phyloP scores from a whole-genome alignment of 2,888 invertebrate species.

The Mythimna ferrago region DNA sequence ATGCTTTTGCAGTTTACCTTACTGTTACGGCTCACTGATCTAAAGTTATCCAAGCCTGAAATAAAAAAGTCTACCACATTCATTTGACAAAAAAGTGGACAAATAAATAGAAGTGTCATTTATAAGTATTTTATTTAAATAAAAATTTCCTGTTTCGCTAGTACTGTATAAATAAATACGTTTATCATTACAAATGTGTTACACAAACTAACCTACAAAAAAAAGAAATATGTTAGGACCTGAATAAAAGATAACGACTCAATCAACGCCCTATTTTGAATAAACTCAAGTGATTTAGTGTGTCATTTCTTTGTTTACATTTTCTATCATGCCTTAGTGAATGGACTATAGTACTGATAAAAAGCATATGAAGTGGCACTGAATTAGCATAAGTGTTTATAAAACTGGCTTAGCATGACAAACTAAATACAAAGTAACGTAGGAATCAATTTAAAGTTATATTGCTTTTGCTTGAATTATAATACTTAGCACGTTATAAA shows the following conservation, averaged over 20 bases:
- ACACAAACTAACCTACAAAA: neutral
- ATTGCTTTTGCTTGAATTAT: too few species aligned
- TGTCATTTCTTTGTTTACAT: constrained; percentile 27
- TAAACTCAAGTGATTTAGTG: constrained; percentile 15
- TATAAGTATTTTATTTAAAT: constrained; percentile 1
- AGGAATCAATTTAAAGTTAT: too few species aligned
- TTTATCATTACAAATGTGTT: neutral
- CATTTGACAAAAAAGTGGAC: neutral
- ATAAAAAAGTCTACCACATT: neutral
- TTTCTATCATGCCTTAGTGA: neutral
- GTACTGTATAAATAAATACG: neutral
- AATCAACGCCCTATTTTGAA: constrained; percentile 37
- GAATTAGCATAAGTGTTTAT: constrained; percentile 2
- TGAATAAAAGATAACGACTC: constrained; percentile 30
- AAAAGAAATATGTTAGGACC: neutral
- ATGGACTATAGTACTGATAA: neutral
- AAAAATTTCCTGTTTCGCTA: neutral
- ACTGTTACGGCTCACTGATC: neutral
- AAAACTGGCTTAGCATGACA: neutral
- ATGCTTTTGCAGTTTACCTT: constrained; percentile 1
- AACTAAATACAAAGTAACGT: neutral
- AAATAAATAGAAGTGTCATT: neutral
- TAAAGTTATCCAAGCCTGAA: neutral
- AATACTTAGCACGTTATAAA: too few species aligned
- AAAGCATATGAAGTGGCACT: constrained; percentile 3